phyloP scores from a whole-genome alignment of 2,113 vertebrate species.

The Oceanodroma tethys region DNA sequence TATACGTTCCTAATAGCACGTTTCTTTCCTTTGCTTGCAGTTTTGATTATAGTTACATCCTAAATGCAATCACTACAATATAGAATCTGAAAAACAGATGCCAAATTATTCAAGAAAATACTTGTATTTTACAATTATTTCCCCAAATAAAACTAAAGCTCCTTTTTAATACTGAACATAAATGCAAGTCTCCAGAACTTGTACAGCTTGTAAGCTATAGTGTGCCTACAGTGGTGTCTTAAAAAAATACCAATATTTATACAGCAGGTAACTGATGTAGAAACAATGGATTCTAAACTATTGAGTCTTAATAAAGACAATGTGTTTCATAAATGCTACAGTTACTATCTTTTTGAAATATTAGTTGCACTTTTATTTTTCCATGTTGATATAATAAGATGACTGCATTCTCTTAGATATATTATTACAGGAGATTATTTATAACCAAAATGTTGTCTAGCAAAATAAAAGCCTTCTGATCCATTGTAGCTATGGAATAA shows the following conservation, averaged over 20 bases:
- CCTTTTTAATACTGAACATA: not conserved
- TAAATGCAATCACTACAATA: not conserved
- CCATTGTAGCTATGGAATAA: not conserved
- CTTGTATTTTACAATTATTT: not conserved
- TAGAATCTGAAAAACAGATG: not conserved
- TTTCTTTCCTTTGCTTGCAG: not conserved
- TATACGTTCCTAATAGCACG: not conserved
- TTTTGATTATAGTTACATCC: not conserved
- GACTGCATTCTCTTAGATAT: not conserved
- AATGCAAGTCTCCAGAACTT: not conserved
- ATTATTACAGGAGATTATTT: not conserved
- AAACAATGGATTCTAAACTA: not conserved
- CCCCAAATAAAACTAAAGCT: not conserved
- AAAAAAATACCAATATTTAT: not conserved
- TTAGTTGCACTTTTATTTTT: not conserved
- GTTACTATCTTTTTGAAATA: not conserved
- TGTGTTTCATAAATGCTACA: not conserved
- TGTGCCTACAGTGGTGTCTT: not conserved
- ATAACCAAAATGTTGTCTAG: not conserved
- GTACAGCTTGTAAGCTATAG: not conserved
- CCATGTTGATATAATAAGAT: not conserved
- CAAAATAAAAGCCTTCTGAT: not conserved
- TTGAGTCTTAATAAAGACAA: not conserved
- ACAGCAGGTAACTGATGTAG: not conserved
- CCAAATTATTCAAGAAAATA: slow-evolving; percentile 13